These are phyloP conservation scores for Hoplostethus atlanticus DNA, from an alignment of 2,797 vertebrate genomes.

Conservation along the genomic window DNA sequence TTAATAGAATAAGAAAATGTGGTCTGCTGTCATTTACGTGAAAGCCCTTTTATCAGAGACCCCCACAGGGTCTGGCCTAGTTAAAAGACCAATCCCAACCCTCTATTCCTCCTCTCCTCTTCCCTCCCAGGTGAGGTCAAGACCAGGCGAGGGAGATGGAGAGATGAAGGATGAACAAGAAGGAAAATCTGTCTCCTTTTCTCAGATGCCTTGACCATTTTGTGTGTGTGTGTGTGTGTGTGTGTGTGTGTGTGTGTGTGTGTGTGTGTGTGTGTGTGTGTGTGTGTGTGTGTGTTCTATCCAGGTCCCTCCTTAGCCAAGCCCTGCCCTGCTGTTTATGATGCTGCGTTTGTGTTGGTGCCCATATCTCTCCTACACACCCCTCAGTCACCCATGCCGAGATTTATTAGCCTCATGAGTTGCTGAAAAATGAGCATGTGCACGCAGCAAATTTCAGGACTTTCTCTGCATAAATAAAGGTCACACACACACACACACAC, in stretches of 20 bases:
- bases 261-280: constrained; percentile 1
- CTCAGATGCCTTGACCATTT: constrained; percentile 1
- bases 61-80: constrained; percentile 56
- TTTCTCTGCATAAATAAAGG: constrained; percentile 4
- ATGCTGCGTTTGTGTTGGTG: not conserved
- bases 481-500: too few species aligned
- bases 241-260: not conserved
- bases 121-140: constrained; percentile 42
- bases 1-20: constrained; percentile 1
- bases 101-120: constrained; percentile 20
- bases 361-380: not conserved
- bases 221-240: not conserved
- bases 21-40: constrained; percentile 21
- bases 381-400: not conserved
- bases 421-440: constrained; percentile 10
- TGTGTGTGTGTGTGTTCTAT: not conserved
- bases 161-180: constrained; percentile 10
- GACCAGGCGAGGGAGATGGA: constrained; percentile 27
- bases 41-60: not conserved
- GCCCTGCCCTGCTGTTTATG: not conserved
- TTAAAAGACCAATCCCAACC: constrained; percentile 50
- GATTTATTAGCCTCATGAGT: not conserved
- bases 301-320: not conserved
- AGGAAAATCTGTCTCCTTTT: constrained; percentile 28
- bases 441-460: not conserved